phyloP scores from a whole-genome alignment of 2,113 vertebrate genomes.

The Xiphorhynchus elegans region DNA sequence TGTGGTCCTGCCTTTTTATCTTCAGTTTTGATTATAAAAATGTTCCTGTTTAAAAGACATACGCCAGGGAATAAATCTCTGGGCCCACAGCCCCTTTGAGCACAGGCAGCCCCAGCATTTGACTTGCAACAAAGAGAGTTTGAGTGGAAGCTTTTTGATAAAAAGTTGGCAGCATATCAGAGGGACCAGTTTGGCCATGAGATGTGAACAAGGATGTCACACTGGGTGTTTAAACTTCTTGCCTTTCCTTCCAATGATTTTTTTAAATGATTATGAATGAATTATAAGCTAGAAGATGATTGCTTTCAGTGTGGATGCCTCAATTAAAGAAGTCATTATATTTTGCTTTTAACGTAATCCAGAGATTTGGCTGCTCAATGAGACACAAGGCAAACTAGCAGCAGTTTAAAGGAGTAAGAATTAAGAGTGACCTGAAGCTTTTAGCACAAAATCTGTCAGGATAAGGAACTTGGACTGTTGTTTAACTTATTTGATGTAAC shows the following conservation, averaged over 20 bases:
- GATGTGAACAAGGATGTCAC: background rate
- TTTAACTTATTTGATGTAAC: background rate
- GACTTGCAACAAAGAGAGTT: background rate
- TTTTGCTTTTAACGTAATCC: background rate
- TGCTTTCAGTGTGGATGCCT: background rate
- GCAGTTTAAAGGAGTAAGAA: background rate
- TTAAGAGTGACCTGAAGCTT: background rate
- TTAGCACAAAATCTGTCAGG: background rate
- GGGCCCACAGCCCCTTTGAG: background rate
- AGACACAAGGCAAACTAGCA: background rate
- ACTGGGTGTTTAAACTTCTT: background rate
- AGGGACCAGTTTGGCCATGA: background rate
- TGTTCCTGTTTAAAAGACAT: constrained; percentile 41
- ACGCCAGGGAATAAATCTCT: background rate
- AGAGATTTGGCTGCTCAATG: background rate
- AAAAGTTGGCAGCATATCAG: constrained; percentile 12
- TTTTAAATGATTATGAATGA: background rate
- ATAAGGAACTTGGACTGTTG: background rate
- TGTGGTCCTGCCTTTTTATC: constrained; percentile 14
- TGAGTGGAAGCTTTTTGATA: constrained; percentile 1
- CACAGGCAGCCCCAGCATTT: background rate
- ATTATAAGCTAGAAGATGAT: background rate
- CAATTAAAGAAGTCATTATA: background rate
- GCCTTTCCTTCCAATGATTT: background rate
- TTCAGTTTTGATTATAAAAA: constrained; percentile 12